A percentile compares a stretch with the other conserved stretches of the same genome.
Evolutionary conservation across 2,888 invertebrate species (phyloP).

Genomic region (Cosmia trapezina): DNA sequence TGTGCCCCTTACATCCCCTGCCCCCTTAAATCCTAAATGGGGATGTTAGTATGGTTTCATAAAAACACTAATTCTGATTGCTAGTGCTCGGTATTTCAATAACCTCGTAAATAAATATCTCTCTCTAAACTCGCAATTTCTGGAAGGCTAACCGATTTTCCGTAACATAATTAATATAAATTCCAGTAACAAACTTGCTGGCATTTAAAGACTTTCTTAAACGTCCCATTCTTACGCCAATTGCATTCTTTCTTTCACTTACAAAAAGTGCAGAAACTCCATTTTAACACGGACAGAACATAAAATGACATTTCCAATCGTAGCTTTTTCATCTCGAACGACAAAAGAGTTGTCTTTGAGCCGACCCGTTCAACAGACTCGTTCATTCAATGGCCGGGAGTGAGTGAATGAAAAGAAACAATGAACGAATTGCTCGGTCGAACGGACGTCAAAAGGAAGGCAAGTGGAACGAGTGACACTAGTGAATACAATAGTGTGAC

Average conservation of each 20-base stretch:
- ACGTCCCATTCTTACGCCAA: slow-evolving; percentile 54
- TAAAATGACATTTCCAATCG: slow-evolving; percentile 73
- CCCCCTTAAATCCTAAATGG: too few relatives aligned
- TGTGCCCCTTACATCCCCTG: too few relatives aligned
- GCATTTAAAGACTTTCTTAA: slow-evolving; percentile 47
- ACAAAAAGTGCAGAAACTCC: slow-evolving; percentile 60
- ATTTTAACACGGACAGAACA: slow-evolving; percentile 66
- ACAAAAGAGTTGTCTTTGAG: slow-evolving; percentile 81
- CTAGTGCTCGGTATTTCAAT: neutral
- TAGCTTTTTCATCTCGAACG: slow-evolving; percentile 69
- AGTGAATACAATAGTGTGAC: slow-evolving; percentile 61
- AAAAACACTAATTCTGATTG: neutral
- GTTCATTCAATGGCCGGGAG: slow-evolving; percentile 69
- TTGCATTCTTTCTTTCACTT: slow-evolving; percentile 54
- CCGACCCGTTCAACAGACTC: slow-evolving; percentile 72
- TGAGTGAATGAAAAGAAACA: slow-evolving; percentile 75
- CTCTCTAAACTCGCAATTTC: neutral
- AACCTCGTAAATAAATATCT: slow-evolving; percentile 17
- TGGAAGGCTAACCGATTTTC: neutral
- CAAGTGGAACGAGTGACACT: slow-evolving; percentile 63
- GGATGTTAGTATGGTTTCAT: neutral
- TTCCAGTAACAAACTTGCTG: slow-evolving; percentile 29
- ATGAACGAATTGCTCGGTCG: slow-evolving; percentile 72
- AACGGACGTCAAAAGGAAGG: slow-evolving; percentile 67
- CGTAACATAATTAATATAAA: slow-evolving; percentile 33